Percentiles rank a stretch among this genome's conserved stretches.
Evolutionary conservation across 1,140 invertebrate genomes (phyloP).

Genomic region (Brachionus paranguensis): DNA sequence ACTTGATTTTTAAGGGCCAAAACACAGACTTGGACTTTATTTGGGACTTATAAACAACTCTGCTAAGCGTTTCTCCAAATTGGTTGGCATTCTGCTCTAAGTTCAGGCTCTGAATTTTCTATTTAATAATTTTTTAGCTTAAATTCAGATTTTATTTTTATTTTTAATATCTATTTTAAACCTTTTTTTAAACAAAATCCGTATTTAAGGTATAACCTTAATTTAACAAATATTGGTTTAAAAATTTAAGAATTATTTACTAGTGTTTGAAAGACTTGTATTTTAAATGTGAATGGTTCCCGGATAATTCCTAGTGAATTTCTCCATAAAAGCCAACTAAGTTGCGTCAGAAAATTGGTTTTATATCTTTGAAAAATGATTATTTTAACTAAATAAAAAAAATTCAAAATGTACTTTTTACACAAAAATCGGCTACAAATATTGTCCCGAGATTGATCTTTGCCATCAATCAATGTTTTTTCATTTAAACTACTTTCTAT

Average conservation of each 20-base stretch:
- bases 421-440: not conserved
- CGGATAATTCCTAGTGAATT: conserved; percentile 3
- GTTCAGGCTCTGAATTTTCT: not conserved
- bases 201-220: too few species aligned
- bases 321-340: conserved; percentile 23
- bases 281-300: conserved; percentile 12
- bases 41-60: too few species aligned
- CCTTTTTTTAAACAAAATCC: too few species aligned
- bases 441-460: not conserved
- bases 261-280: conserved; percentile 33
- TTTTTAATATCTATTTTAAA: too few species aligned
- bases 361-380: conserved; percentile 1
- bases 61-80: too few species aligned
- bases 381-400: not conserved
- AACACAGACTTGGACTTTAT: too few species aligned
- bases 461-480: not conserved
- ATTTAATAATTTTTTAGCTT: too few species aligned
- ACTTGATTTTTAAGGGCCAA: too few species aligned
- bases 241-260: conserved; percentile 39
- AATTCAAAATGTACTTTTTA: not conserved
- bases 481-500: not conserved
- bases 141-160: too few species aligned
- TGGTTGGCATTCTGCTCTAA: too few species aligned
- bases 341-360: not conserved
- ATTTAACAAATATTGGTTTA: too few species aligned